phyloP scores from a whole-genome alignment of 1,140 invertebrate species.

The Colletes latitarsis region DNA sequence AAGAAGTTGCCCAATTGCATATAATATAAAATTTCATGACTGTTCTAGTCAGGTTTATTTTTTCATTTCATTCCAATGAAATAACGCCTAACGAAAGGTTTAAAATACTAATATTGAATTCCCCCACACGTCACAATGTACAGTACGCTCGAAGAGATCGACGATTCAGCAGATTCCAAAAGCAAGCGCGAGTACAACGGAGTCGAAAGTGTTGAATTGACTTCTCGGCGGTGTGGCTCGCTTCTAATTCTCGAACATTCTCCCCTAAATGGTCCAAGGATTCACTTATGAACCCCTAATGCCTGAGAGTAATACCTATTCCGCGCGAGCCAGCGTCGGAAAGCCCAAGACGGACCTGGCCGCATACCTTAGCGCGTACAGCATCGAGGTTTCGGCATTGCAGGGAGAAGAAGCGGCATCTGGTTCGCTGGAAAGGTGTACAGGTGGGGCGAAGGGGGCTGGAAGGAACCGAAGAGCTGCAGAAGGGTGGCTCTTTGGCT shows the following conservation, averaged over 20 bases:
- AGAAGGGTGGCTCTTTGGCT: constrained; percentile 37
- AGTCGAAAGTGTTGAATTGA: not conserved
- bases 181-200: no score
- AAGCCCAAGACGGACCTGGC: not conserved
- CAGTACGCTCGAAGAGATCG: no score
- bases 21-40: no score
- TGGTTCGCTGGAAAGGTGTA: not conserved
- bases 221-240: no score
- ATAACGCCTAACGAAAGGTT: no score
- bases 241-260: constrained; percentile 10
- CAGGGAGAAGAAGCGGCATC: not conserved
- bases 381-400: constrained; percentile 8
- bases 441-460: not conserved
- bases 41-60: no score
- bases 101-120: no score
- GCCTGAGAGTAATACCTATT: constrained; percentile 17
- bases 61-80: no score
- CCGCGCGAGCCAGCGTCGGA: not conserved
- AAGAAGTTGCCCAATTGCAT: no score
- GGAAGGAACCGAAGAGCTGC: constrained; percentile 2
- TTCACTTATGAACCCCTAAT: constrained; percentile 21
- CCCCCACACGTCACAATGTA: no score
- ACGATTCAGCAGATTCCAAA: no score
- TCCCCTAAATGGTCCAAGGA: not conserved
- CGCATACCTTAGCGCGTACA: not conserved